phyloP scores from a whole-genome alignment of 2,113 vertebrate species.

The Thymallus thymallus region DNA sequence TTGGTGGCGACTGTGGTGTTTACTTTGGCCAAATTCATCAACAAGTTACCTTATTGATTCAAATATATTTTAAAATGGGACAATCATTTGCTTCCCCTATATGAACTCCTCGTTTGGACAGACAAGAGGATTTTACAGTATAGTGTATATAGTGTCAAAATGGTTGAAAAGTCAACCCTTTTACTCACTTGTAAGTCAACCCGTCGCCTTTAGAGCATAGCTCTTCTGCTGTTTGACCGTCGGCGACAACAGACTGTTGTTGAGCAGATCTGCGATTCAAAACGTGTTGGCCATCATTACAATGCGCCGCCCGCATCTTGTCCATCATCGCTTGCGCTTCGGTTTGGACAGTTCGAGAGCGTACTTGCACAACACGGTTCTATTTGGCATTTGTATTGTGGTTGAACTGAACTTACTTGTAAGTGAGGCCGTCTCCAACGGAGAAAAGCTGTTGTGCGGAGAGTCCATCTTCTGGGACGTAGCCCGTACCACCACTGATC shows the following conservation, averaged over 20 bases:
- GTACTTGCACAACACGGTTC: slow-evolving; percentile 29
- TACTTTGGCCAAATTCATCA: not conserved
- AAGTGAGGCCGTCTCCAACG: slow-evolving; percentile 86
- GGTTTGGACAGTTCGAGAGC: slow-evolving; percentile 26
- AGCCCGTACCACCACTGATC: slow-evolving; percentile 89
- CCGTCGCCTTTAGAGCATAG: slow-evolving; percentile 80
- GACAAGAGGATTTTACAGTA: slow-evolving; percentile 27
- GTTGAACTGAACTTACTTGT: slow-evolving; percentile 81
- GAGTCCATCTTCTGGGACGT: slow-evolving; percentile 87
- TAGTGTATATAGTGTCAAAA: slow-evolving; percentile 3
- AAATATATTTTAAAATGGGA: slow-evolving; percentile 5
- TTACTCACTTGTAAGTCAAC: slow-evolving; percentile 83
- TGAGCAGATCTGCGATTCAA: slow-evolving; percentile 79
- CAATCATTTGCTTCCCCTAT: slow-evolving; percentile 49
- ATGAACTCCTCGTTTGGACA: slow-evolving; percentile 39
- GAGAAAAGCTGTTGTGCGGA: slow-evolving; percentile 91
- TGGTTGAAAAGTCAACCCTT: slow-evolving; percentile 57
- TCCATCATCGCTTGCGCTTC: slow-evolving; percentile 34
- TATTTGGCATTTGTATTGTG: slow-evolving; percentile 11
- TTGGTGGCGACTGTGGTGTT: not conserved
- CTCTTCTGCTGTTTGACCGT: slow-evolving; percentile 79
- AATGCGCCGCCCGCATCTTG: slow-evolving; percentile 46
- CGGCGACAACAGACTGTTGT: slow-evolving; percentile 72
- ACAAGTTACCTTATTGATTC: not conserved
- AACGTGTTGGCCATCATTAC: slow-evolving; percentile 77